A percentile compares a stretch with the other conserved stretches of the same genome.
Evolutionary conservation across 2,797 vertebrate genomes (phyloP).

Genomic region (Fistularia commersonii): DNA sequence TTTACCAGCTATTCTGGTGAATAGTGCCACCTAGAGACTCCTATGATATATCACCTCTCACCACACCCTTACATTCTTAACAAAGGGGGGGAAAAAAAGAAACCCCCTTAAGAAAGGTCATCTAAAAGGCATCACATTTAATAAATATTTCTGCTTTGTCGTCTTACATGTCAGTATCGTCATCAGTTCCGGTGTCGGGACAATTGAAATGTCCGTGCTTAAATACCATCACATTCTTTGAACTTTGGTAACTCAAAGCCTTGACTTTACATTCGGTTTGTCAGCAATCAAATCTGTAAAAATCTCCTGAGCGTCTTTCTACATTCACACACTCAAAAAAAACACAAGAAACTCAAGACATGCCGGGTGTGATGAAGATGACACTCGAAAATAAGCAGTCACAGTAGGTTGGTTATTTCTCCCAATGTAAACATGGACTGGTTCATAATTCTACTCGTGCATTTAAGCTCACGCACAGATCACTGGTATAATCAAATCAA

Average conservation of each 20-base stretch:
- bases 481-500: slow-evolving; percentile 29
- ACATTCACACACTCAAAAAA: slow-evolving; percentile 39
- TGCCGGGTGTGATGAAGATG: too few species aligned
- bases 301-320: slow-evolving; percentile 60
- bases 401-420: slow-evolving; percentile 22
- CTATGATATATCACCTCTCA: not conserved
- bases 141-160: slow-evolving; percentile 59
- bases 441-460: slow-evolving; percentile 25
- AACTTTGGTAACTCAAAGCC: slow-evolving; percentile 30
- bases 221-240: slow-evolving; percentile 8
- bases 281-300: slow-evolving; percentile 64
- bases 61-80: not conserved
- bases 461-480: slow-evolving; percentile 37
- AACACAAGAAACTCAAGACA: slow-evolving; percentile 29
- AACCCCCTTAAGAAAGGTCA: slow-evolving; percentile 9
- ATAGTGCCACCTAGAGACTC: slow-evolving; percentile 48
- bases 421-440: slow-evolving; percentile 67
- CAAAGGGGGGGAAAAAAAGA: not conserved
- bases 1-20: slow-evolving; percentile 8
- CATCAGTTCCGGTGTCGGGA: slow-evolving; percentile 27
- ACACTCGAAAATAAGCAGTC: not conserved
- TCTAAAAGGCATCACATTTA: slow-evolving; percentile 53
- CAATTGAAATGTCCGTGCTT: slow-evolving; percentile 12
- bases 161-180: slow-evolving; percentile 20
- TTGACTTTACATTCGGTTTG: slow-evolving; percentile 61